Evolutionary conservation across 2,797 vertebrate species (phyloP).

Genomic region (Diplodus puntazzo): DNA sequence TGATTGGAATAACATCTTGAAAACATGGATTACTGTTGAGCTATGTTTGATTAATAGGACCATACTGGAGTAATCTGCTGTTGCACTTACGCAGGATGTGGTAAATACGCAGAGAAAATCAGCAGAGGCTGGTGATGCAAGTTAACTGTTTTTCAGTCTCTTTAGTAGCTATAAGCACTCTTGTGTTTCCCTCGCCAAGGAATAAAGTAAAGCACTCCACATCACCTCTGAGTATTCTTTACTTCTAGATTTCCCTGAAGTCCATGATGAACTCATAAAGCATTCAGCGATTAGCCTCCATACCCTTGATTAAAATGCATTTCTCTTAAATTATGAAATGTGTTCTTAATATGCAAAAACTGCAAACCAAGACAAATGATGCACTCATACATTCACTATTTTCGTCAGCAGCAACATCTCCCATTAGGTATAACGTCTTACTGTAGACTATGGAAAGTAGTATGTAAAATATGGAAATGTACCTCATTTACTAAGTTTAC

Average conservation of each 20-base stretch:
- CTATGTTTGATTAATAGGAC: neutral
- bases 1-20: neutral
- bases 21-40: neutral
- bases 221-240: neutral
- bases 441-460: no score
- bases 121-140: neutral
- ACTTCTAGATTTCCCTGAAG: neutral
- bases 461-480: neutral
- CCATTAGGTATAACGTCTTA: accelerated
- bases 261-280: neutral
- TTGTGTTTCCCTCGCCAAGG: neutral
- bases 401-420: neutral
- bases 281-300: neutral
- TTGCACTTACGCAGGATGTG: constrained; percentile 45
- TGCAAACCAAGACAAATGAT: neutral
- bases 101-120: constrained; percentile 36
- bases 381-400: neutral
- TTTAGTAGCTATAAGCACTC: neutral
- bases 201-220: neutral
- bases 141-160: neutral
- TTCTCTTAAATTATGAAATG: neutral
- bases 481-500: no score
- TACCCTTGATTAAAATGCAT: neutral
- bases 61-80: neutral
- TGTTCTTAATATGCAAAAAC: neutral